Conservation (phyloP, 2,888 invertebrate species). For the Gonocerus acuteangulatus region DNA sequence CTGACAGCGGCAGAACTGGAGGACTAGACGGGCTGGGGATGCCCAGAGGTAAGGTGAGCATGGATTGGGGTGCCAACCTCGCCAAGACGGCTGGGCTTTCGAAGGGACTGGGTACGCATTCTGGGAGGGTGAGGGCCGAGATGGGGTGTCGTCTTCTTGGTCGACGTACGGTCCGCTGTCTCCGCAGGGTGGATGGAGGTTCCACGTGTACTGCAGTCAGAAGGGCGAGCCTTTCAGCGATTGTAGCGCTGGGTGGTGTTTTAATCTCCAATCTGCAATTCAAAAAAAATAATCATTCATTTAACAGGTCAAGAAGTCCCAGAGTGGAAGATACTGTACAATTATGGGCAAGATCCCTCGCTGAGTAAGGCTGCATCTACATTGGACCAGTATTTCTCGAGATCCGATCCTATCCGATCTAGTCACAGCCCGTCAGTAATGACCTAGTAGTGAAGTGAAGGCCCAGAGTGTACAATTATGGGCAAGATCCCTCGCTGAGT, state of each 20-base stretch:
- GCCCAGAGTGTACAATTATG: too few relatives aligned
- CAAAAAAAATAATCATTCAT: too few relatives aligned
- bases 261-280: not conserved
- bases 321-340: too few relatives aligned
- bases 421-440: too few relatives aligned
- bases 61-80: constrained; percentile 12
- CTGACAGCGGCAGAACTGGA: constrained; percentile 6
- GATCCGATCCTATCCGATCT: too few relatives aligned
- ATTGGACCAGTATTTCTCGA: too few relatives aligned
- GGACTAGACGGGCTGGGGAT: constrained; percentile 48
- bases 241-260: not conserved
- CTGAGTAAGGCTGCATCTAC: too few relatives aligned
- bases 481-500: too few relatives aligned
- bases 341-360: too few relatives aligned
- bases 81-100: constrained; percentile 36
- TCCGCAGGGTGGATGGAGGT: constrained; percentile 35
- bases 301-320: too few relatives aligned
- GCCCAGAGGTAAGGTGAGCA: constrained; percentile 30
- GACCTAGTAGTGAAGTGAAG: too few relatives aligned
- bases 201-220: constrained; percentile 30
- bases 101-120: constrained; percentile 43
- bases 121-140: constrained; percentile 41
- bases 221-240: not conserved
- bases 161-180: constrained; percentile 36
- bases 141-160: constrained; percentile 30